Conservation (phyloP, 2,888 invertebrate genomes). For the Standfussiana lucernea region DNA sequence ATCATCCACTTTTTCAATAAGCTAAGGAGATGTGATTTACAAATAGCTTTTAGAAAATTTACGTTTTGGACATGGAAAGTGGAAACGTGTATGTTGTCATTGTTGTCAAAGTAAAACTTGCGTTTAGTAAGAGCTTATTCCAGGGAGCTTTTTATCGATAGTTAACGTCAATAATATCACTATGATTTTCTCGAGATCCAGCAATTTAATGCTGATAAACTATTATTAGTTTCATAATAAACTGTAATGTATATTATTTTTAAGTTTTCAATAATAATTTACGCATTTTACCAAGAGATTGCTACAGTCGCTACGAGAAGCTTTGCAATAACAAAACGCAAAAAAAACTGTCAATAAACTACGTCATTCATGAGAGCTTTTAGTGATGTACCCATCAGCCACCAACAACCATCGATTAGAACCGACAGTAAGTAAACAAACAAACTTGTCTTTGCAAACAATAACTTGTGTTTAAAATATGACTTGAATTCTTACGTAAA, state of each 20-base stretch:
- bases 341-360: slow-evolving; percentile 36
- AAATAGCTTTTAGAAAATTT: too few relatives aligned
- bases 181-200: neutral
- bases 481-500: neutral
- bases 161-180: neutral
- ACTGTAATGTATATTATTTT: neutral
- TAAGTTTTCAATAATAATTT: neutral
- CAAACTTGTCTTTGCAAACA: neutral
- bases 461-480: neutral
- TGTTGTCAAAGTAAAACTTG: neutral
- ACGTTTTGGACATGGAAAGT: too few relatives aligned
- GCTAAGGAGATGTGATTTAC: too few relatives aligned
- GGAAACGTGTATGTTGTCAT: too few relatives aligned
- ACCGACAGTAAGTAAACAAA: neutral
- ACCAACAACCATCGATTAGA: slow-evolving; percentile 21
- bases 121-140: slow-evolving; percentile 14
- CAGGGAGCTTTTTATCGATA: neutral
- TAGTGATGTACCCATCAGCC: slow-evolving; percentile 29
- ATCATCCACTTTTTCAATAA: too few relatives aligned
- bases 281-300: neutral
- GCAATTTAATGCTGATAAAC: neutral
- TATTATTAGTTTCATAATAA: neutral
- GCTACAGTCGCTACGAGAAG: neutral
- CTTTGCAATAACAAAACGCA: slow-evolving; percentile 48
- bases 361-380: slow-evolving; percentile 22